Conservation (phyloP, 2,113 vertebrate species). For the Etia nguti region DNA sequence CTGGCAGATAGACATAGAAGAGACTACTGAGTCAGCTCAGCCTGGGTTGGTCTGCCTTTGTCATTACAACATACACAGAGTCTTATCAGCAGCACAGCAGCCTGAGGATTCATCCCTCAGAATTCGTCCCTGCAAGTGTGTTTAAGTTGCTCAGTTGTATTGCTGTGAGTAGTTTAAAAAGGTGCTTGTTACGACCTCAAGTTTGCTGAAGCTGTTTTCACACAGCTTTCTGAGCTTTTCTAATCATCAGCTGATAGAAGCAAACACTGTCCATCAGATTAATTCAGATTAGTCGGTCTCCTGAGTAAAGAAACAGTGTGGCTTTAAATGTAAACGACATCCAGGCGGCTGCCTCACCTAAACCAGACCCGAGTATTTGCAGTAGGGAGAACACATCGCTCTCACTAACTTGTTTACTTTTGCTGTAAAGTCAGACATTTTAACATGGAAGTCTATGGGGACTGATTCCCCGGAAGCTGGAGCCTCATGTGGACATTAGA, state of each 20-base stretch:
- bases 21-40: background rate
- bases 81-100: background rate
- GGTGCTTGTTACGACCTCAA: background rate
- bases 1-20: background rate
- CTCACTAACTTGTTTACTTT: background rate
- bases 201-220: background rate
- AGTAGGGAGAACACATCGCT: background rate
- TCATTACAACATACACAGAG: background rate
- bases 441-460: background rate
- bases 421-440: background rate
- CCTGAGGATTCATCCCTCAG: background rate
- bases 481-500: background rate
- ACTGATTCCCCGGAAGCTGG: background rate
- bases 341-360: background rate
- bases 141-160: background rate
- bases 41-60: background rate
- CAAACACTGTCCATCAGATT: background rate
- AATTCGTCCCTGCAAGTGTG: background rate
- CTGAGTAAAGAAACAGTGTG: background rate
- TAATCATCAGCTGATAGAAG: background rate
- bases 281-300: background rate
- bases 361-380: background rate
- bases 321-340: background rate
- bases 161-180: background rate
- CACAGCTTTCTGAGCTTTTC: background rate